Conservation (phyloP, 2,888 invertebrate species). For the Serrognathus titanus region DNA sequence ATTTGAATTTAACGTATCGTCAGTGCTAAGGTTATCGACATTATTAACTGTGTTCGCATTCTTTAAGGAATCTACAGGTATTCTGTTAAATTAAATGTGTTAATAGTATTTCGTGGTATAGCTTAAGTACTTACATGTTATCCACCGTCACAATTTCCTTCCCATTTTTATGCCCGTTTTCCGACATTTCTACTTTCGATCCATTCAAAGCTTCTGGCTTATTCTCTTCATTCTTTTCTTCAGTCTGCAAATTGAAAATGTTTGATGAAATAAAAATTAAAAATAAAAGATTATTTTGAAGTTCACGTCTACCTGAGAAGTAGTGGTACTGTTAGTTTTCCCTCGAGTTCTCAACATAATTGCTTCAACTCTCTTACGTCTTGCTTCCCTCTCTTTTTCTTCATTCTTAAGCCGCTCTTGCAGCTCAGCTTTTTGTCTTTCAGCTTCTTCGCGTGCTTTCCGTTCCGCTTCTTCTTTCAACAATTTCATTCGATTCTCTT, state of each 20-base stretch:
- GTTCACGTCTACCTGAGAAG: constrained; percentile 25
- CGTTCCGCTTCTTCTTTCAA: constrained; percentile 75
- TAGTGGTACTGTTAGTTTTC: constrained; percentile 32
- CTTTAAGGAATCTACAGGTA: constrained; percentile 46
- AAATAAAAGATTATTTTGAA: too few relatives aligned
- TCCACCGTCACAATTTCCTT: constrained; percentile 46
- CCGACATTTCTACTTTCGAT: constrained; percentile 35
- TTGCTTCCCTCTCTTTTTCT: constrained; percentile 82
- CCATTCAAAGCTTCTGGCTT: constrained; percentile 40
- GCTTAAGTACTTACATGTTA: constrained; percentile 43
- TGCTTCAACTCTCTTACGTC: constrained; percentile 87
- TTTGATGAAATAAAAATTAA: too few relatives aligned
- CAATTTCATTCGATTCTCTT: constrained; percentile 60
- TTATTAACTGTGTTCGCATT: constrained; percentile 47
- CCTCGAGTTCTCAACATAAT: constrained; percentile 88
- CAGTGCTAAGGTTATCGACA: constrained; percentile 43
- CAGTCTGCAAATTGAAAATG: constrained; percentile 27
- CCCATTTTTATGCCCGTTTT: constrained; percentile 40
- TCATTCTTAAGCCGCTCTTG: constrained; percentile 79
- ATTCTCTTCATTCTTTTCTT: constrained; percentile 34
- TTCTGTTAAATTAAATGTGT: constrained; percentile 36
- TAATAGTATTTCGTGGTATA: background rate
- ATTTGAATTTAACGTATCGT: constrained; percentile 49
- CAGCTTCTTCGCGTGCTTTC: constrained; percentile 81
- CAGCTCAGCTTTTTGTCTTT: constrained; percentile 76